Conservation (phyloP, 2,888 invertebrate species). For the Agriopis leucophaearia region DNA sequence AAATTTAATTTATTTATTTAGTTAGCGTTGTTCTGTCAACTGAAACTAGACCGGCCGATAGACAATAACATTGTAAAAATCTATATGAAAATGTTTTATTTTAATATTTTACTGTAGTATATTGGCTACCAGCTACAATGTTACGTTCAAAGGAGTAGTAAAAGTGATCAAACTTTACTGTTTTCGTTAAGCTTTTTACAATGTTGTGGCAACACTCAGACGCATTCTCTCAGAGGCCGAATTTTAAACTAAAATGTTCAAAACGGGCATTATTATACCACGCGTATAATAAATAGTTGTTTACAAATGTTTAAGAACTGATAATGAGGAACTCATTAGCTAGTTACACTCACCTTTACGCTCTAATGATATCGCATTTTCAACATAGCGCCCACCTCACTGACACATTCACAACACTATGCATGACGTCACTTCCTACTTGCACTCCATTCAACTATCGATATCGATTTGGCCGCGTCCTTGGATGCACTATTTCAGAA, state of each 20-base stretch:
- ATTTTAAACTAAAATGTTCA: not conserved
- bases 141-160: no score
- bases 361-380: conserved; percentile 83
- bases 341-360: conserved; percentile 78
- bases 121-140: no score
- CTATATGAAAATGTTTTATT: no score
- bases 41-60: no score
- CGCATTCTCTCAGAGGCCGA: no score
- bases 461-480: conserved; percentile 57
- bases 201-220: no score
- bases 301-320: conserved; percentile 58
- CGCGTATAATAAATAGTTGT: conserved; percentile 11
- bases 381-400: conserved; percentile 74
- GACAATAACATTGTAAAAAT: no score
- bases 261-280: not conserved
- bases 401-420: conserved; percentile 80
- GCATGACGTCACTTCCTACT: conserved; percentile 83
- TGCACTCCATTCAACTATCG: conserved; percentile 80
- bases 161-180: no score
- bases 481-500: conserved; percentile 59
- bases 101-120: no score
- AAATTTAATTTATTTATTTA: not conserved
- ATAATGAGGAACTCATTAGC: conserved; percentile 64
- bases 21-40: no score
- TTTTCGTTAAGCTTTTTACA: no score